Conservation (phyloP, 1,140 invertebrate genomes). For the Neodiprion pinetum region DNA sequence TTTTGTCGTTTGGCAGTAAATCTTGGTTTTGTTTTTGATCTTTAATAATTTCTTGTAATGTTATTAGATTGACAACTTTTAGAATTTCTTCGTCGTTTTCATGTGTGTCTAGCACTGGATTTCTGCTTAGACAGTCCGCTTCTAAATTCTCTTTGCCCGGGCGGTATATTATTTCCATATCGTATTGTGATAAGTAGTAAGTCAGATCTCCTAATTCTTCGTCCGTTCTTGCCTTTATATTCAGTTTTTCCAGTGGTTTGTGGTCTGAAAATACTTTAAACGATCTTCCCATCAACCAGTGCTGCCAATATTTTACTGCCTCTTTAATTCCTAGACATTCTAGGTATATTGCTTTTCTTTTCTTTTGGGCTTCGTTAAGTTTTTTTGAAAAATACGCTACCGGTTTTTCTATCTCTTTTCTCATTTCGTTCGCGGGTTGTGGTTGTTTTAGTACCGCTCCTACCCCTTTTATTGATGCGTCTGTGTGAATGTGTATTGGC, state of each 20-base stretch:
- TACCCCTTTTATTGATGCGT: constrained; percentile 31
- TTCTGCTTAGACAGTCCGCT: constrained; percentile 26
- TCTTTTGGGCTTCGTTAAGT: neutral
- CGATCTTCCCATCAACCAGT: constrained; percentile 9
- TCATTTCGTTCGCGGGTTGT: neutral
- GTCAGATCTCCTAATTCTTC: neutral
- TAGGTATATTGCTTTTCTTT: neutral
- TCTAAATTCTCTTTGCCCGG: constrained; percentile 27
- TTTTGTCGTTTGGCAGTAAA: neutral
- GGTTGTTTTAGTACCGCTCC: constrained; percentile 33
- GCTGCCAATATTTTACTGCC: neutral
- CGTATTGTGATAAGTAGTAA: neutral
- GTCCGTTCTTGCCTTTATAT: constrained; percentile 6
- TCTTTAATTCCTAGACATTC: neutral
- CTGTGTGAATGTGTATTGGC: constrained; percentile 32
- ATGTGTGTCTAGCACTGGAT: constrained; percentile 20
- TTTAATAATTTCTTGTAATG: neutral
- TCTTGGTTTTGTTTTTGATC: neutral
- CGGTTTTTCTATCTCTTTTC: constrained; percentile 17
- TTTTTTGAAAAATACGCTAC: neutral
- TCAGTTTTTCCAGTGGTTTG: constrained; percentile 27
- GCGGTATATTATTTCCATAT: constrained; percentile 13
- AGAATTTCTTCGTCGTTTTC: neutral
- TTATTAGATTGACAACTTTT: neutral
- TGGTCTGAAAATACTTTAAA: constrained; percentile 27